phyloP scores from a whole-genome alignment of 2,113 vertebrate genomes.

The Merops nubicus region DNA sequence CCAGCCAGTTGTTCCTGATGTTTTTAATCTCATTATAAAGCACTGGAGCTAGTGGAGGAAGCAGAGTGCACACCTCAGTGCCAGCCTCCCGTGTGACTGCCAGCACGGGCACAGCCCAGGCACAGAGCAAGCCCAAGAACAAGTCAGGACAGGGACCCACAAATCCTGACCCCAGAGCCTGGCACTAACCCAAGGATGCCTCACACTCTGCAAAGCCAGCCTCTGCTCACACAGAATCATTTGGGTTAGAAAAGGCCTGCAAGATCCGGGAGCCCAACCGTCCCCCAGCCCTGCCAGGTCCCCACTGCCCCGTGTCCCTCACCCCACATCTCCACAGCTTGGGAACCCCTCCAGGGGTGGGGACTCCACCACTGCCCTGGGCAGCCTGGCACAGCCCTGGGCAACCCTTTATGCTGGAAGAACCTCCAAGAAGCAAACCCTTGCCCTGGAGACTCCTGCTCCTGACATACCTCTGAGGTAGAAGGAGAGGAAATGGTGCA shows the following conservation, averaged over 20 bases:
- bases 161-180: neutral
- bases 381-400: no score
- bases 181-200: fast-evolving
- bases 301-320: no score
- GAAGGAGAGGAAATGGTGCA: constrained; percentile 94
- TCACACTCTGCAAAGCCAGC: neutral
- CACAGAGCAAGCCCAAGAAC: neutral
- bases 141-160: neutral
- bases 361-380: no score
- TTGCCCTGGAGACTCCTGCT: neutral
- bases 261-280: no score
- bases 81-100: no score
- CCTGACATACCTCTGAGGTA: constrained; percentile 86
- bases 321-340: no score
- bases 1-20: neutral
- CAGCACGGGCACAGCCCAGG: no score
- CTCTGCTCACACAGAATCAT: fast-evolving
- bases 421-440: neutral
- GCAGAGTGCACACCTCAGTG: no score
- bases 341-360: no score
- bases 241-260: no score
- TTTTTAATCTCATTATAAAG: neutral
- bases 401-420: neutral
- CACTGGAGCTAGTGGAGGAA: neutral
- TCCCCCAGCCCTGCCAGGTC: no score